Percentiles rank a stretch among this genome's conserved stretches.
These are phyloP conservation scores for Epinephelus cyanopodus DNA, from an alignment of 2,113 vertebrate species.

Conservation along the genomic window DNA sequence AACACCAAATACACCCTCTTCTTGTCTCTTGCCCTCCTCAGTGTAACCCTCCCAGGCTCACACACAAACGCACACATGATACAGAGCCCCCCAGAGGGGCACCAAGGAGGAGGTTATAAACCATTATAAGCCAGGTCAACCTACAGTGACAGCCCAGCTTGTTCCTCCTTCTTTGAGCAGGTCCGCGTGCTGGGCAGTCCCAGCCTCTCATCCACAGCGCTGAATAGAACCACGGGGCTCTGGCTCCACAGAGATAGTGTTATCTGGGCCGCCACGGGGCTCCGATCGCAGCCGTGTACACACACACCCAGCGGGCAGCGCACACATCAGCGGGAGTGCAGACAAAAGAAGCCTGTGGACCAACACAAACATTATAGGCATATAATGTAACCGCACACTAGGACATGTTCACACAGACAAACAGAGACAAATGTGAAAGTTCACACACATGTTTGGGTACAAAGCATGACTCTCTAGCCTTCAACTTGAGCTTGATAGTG, in stretches of 20 bases:
- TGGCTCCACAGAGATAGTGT: constrained; percentile 83
- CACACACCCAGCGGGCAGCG: constrained; percentile 58
- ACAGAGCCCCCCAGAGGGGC: constrained; percentile 53
- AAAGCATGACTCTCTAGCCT: constrained; percentile 16
- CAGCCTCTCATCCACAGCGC: constrained; percentile 59
- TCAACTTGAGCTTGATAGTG: constrained; percentile 40
- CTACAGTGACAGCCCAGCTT: constrained; percentile 69
- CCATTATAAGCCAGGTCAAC: constrained; percentile 68
- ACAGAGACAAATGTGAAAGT: constrained; percentile 48
- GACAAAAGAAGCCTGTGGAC: constrained; percentile 69
- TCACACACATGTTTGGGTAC: constrained; percentile 13
- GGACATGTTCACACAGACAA: constrained; percentile 24
- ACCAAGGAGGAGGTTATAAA: constrained; percentile 74
- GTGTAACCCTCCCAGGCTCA: constrained; percentile 8
- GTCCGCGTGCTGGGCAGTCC: constrained; percentile 79
- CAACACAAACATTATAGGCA: constrained; percentile 62
- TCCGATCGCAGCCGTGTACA: constrained; percentile 65
- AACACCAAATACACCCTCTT: constrained; percentile 61
- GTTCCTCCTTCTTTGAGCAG: constrained; percentile 71
- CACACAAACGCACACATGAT: constrained; percentile 35
- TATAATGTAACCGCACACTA: constrained; percentile 45
- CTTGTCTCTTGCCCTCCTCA: constrained; percentile 48
- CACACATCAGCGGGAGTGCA: constrained; percentile 62
- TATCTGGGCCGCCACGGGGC: constrained; percentile 78
- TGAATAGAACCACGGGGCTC: constrained; percentile 81